Percentiles rank a stretch among this genome's conserved stretches.
Conservation (phyloP, 2,797 vertebrate species). For the Oryzias sinensis region DNA sequence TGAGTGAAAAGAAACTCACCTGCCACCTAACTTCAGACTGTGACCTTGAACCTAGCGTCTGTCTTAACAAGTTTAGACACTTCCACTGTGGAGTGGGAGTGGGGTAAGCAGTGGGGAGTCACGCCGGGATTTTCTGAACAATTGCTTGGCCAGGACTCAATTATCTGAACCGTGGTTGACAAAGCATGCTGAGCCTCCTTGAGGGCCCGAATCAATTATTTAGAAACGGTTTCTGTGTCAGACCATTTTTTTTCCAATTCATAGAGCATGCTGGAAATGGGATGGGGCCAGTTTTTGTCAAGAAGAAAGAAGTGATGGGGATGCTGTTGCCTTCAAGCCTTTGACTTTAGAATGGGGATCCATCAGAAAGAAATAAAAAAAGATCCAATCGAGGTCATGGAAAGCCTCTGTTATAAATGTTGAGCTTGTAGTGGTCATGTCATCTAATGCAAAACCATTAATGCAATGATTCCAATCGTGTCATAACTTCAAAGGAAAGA, state of each 20-base stretch:
- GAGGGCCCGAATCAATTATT: slow-evolving; percentile 34
- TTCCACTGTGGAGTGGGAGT: neutral
- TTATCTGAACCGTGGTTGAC: slow-evolving; percentile 1
- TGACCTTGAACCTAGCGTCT: neutral
- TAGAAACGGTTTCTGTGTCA: slow-evolving; percentile 21
- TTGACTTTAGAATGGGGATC: too few species aligned
- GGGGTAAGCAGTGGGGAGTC: slow-evolving; percentile 16
- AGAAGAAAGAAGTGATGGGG: neutral
- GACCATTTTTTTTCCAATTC: slow-evolving; percentile 3
- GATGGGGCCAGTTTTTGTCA: neutral
- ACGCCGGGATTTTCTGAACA: slow-evolving; percentile 18
- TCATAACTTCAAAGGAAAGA: too few species aligned
- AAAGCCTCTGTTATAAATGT: too few species aligned
- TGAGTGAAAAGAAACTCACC: too few species aligned
- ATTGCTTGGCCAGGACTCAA: too few species aligned
- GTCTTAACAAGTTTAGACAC: slow-evolving; percentile 1
- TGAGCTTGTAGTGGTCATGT: too few species aligned
- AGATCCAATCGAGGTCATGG: too few species aligned
- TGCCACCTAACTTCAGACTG: too few species aligned
- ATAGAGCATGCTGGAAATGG: neutral
- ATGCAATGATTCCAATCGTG: too few species aligned
- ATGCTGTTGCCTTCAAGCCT: neutral
- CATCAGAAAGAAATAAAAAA: too few species aligned
- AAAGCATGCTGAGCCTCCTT: neutral
- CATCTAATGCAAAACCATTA: too few species aligned